Base-by-base conservation (phyloP, 2,888 invertebrate species). In the Balanococcus diminutus region DNA sequence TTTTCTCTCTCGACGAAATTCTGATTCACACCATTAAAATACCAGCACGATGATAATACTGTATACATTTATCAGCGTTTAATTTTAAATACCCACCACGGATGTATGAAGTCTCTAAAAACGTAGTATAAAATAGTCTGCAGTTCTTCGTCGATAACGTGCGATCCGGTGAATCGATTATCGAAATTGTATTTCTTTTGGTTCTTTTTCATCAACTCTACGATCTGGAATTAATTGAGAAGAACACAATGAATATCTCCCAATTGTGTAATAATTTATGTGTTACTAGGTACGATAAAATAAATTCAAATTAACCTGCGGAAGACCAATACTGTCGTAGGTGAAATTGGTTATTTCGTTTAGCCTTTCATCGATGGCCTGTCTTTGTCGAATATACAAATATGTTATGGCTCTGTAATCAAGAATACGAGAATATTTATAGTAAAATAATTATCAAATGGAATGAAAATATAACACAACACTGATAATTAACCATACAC, bases 101-200 rank as follows among this genome's bases (percentile, higher is more conserved):
- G 93, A 87, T 93, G 93, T 79, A 96, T 93, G 91, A 96, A 96
- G 90, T 96, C 96, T 89, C 95, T 92, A 84, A 96, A 92, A 84
- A 96, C 92, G 88, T 94, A 95, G 87, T 93, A 93, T 88, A 96
- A 92, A 89, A 96, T 96, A 91, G 96, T 94, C 90, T 96, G 96
- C 83, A 96, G 91, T 88, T 95, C 95, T 88, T 95, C 94, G 91
- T 96, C 96, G 87, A 97, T 96, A 42, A 95, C 92, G 88, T 94
- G 94, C 89, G 96, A 95, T 32, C 96, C 96, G 31, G 96, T 96
- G 87, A 96, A 94, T 42, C 86, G 42, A 31, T 82, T 82, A 82
- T 86, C 86, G 9, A 86, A 61, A n/a, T 82, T 86, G 19, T 28
- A 81, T 22, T 82, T 82, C 28, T 42, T 81, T 31, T 86, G 56